Conservation (phyloP, 2,888 invertebrate genomes). For the Chrysotoxum bicinctum region DNA sequence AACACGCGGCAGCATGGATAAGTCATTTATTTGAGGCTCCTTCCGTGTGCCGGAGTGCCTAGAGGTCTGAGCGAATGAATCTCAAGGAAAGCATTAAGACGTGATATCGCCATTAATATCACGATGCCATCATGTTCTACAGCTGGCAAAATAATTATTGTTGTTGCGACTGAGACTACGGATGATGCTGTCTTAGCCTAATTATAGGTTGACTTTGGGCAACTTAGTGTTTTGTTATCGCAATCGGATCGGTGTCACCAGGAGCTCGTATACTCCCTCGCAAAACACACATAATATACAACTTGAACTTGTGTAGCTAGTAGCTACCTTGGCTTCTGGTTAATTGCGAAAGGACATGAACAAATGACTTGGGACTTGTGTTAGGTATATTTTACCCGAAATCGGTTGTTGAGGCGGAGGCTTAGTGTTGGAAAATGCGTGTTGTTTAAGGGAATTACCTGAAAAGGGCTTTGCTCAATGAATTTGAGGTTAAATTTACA, state of each 20-base stretch:
- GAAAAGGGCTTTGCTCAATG: conserved; percentile 13
- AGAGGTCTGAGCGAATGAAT: neutral
- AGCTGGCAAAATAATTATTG: neutral
- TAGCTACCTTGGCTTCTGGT: neutral
- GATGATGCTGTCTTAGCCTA: conserved; percentile 11
- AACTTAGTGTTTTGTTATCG: conserved; percentile 22
- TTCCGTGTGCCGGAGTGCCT: neutral
- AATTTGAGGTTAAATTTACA: conserved; percentile 22
- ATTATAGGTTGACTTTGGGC: conserved; percentile 22
- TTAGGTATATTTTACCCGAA: neutral
- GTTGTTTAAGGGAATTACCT: conserved; percentile 16
- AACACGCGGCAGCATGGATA: neutral
- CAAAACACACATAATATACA: neutral
- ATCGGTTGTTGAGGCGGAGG: neutral
- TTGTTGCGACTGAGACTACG: neutral
- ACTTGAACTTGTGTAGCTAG: neutral
- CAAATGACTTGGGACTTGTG: conserved; percentile 20
- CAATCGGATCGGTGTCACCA: conserved; percentile 3
- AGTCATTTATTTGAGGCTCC: neutral
- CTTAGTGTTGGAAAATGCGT: conserved; percentile 16
- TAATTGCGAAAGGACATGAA: conserved; percentile 16
- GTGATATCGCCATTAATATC: conserved; percentile 6
- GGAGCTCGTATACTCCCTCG: neutral
- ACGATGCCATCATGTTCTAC: neutral
- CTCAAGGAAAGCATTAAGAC: neutral